These are phyloP conservation scores for Pyrocephalus nanus DNA, from an alignment of 2,797 vertebrate species.

Conservation along the genomic window DNA sequence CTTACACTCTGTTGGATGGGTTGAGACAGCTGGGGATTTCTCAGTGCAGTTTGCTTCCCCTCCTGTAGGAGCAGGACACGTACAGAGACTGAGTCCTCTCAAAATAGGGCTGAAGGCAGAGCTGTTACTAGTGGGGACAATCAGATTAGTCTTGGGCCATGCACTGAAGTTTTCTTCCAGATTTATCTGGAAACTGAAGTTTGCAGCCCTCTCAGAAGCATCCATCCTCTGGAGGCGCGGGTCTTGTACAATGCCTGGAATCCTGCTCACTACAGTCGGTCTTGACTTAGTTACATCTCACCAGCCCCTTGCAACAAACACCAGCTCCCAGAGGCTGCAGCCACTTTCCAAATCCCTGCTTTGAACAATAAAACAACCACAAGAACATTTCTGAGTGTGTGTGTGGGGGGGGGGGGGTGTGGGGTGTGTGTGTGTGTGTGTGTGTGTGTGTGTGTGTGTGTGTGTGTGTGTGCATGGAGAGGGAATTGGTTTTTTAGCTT, in stretches of 20 bases:
- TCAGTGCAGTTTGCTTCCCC: neutral
- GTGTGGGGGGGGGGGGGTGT: neutral
- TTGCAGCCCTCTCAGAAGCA: neutral
- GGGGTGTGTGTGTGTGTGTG: accelerated
- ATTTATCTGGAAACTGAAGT: neutral
- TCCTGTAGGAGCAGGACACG: neutral
- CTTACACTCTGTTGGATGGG: neutral
- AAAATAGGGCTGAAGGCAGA: neutral
- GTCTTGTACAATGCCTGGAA: neutral
- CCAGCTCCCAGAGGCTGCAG: neutral
- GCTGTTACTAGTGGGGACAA: neutral
- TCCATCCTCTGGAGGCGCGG: neutral
- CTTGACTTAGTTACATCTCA: neutral
- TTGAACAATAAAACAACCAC: neutral
- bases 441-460: accelerated
- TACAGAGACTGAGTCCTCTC: neutral
- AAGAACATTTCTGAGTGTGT: neutral
- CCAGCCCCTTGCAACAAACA: neutral
- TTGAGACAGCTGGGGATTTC: neutral
- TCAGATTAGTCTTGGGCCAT: neutral
- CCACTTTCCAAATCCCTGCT: neutral
- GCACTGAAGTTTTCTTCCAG: neutral
- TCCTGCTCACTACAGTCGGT: neutral
- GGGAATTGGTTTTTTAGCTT: neutral
- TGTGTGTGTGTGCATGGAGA: neutral